These are phyloP conservation scores for Amphilophus citrinellus DNA, from an alignment of 2,113 vertebrate species.

Conservation along the genomic window DNA sequence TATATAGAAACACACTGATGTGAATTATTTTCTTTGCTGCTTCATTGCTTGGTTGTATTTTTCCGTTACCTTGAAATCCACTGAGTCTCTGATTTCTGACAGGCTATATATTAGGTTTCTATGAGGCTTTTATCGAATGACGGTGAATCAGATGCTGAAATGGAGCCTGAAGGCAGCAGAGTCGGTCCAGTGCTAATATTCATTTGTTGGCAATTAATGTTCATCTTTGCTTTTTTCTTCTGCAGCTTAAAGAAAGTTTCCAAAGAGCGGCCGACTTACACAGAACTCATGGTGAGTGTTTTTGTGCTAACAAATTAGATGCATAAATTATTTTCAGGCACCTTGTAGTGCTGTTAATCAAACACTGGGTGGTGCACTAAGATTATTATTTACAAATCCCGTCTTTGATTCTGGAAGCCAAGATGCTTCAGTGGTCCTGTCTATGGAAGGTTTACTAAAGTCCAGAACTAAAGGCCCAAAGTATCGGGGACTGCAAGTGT, in stretches of 20 bases:
- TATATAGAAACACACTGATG: not conserved
- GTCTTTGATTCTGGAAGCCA: accelerated
- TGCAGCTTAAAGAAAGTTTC: conserved; percentile 98
- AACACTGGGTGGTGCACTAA: conserved; percentile 51
- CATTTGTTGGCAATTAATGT: not conserved
- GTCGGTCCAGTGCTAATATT: too few species aligned
- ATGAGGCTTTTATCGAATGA: not conserved
- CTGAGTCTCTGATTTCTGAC: not conserved
- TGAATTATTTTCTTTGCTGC: accelerated
- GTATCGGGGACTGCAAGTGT: not conserved
- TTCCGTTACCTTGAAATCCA: not conserved
- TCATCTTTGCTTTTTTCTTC: conserved; percentile 14
- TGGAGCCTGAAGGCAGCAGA: not conserved
- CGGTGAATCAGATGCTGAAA: accelerated
- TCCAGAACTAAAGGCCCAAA: not conserved
- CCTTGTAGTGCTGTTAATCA: conserved; percentile 2
- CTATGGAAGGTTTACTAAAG: not conserved
- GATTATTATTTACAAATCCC: not conserved
- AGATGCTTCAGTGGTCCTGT: not conserved
- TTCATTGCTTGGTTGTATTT: not conserved
- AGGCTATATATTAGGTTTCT: too few species aligned
- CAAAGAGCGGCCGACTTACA: conserved; percentile 95
- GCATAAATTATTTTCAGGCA: not conserved
- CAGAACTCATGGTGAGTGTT: conserved; percentile 95
- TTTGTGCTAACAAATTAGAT: too few species aligned